A percentile compares a stretch with the other conserved stretches of the same genome.
Evolutionary conservation across 2,113 vertebrate species (phyloP).

Genomic region (Eurystomus gularis): DNA sequence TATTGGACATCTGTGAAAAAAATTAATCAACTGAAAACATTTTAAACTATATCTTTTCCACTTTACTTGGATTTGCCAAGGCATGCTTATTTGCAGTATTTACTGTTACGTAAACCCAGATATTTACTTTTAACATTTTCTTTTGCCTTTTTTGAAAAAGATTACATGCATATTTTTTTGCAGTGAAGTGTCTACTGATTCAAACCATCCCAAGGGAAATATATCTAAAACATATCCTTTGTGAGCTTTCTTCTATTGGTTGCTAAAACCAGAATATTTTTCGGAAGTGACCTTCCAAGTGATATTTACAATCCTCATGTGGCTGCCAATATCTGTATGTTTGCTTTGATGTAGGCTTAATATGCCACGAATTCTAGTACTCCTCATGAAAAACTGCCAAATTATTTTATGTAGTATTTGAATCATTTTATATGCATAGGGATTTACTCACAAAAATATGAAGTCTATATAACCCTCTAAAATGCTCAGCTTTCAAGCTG

Average conservation of each 20-base stretch:
- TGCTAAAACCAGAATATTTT: background rate
- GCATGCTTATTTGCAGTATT: background rate
- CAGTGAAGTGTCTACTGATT: background rate
- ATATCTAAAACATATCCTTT: background rate
- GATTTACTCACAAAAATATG: background rate
- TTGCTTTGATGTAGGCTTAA: background rate
- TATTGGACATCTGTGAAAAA: too few relatives aligned
- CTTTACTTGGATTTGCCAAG: background rate
- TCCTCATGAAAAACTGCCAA: background rate
- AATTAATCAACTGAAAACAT: background rate
- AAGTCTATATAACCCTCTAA: background rate
- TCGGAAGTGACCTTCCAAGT: background rate
- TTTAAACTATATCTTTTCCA: background rate
- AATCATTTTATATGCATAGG: background rate
- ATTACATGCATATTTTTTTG: background rate
- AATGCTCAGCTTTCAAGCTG: background rate
- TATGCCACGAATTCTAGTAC: background rate
- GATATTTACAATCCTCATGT: background rate
- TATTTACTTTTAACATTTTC: background rate
- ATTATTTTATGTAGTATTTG: background rate
- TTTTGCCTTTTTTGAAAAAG: background rate
- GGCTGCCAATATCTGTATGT: background rate
- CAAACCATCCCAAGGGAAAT: background rate
- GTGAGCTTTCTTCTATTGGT: background rate
- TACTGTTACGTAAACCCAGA: background rate